Evolutionary conservation across 2,888 invertebrate genomes (phyloP).

Genomic region (Lithophane socia): DNA sequence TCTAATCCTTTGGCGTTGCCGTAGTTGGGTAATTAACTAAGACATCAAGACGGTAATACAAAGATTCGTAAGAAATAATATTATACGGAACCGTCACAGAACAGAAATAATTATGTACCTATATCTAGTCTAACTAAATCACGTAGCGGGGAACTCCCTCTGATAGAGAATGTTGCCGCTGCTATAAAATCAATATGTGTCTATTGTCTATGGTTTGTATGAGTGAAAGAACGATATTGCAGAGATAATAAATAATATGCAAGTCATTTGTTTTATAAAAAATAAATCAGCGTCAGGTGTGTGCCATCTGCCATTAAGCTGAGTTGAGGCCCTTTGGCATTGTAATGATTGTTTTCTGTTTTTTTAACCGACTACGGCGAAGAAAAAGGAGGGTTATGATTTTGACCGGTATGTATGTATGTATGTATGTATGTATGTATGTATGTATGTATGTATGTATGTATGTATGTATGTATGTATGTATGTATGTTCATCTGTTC

Average conservation of each 20-base stretch:
- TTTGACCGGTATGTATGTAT: no score
- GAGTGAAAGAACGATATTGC: background rate
- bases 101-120: background rate
- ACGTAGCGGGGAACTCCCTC: slow-evolving; percentile 5
- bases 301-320: no score
- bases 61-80: background rate
- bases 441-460: no score
- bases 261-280: background rate
- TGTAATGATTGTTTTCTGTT: no score
- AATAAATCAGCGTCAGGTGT: no score
- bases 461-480: no score
- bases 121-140: background rate
- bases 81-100: slow-evolving; percentile 21
- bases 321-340: no score
- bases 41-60: background rate
- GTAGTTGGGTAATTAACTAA: background rate
- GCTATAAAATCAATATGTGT: slow-evolving; percentile 4
- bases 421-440: no score
- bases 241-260: no score
- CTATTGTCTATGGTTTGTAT: background rate
- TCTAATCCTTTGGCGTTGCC: background rate
- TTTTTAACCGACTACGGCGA: no score
- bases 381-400: no score
- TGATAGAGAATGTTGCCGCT: slow-evolving; percentile 4
- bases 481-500: no score